Evolutionary conservation across 2,797 vertebrate species (phyloP).

Genomic region (Antennarius maculatus): DNA sequence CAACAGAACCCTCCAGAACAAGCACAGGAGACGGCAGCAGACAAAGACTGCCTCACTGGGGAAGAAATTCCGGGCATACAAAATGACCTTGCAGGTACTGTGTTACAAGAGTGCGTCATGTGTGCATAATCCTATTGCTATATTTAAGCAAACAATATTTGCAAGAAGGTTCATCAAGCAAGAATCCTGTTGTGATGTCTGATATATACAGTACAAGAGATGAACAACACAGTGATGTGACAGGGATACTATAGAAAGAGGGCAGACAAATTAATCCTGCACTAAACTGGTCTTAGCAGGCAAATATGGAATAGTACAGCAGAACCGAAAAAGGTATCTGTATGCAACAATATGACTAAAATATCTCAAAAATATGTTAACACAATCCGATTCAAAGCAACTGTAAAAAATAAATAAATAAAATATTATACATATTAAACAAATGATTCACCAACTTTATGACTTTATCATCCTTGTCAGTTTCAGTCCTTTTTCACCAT

Average conservation of each 20-base stretch:
- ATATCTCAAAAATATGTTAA: constrained; percentile 19
- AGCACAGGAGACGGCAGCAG: no score
- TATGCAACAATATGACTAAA: constrained; percentile 15
- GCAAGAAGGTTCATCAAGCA: neutral
- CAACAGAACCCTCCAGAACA: no score
- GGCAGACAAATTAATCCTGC: neutral
- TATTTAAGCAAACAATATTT: neutral
- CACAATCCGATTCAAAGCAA: neutral
- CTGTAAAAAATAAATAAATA: neutral
- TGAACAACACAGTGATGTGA: no score
- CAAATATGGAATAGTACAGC: neutral
- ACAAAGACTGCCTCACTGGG: no score
- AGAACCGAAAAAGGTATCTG: constrained; percentile 26
- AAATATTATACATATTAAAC: no score
- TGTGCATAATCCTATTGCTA: neutral
- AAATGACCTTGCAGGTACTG: constrained; percentile 1
- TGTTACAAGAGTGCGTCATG: neutral
- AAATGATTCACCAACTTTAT: no score
- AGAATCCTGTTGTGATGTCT: neutral
- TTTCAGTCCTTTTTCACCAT: no score
- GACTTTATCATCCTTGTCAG: no score
- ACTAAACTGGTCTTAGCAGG: no score
- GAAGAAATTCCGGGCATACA: no score
- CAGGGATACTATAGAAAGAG: neutral
- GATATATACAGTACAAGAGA: no score